Base-by-base conservation (phyloP, 1,140 invertebrate genomes). In the Drosophila kepulauana region DNA sequence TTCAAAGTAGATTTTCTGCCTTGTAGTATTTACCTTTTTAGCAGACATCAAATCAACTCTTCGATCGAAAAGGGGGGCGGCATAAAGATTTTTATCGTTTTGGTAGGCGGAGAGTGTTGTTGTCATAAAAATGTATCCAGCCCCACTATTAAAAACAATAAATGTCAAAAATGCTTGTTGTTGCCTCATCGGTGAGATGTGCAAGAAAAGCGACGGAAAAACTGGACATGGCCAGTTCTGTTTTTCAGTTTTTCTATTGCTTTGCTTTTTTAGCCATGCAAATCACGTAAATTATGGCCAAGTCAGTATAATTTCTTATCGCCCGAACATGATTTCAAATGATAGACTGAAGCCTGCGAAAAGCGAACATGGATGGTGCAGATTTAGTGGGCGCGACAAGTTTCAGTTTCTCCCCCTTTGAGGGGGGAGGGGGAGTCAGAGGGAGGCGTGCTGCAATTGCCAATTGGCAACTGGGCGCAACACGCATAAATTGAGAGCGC, bases 241-340 rank as follows among this genome's bases (percentile, higher is more conserved):
- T 52, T 69, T 52, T 75, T 49, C 6, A 33, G 33, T 10, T 38
- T 38, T 38, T 38, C 35, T 10, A 10, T 10, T 54, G 43, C 64
- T 49, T 71, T 57, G 59, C 46, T 77, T 49, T 72, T 74, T 78
- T 78, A 65, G 81, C 38, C 69, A 88, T 79, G 71, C 85, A 88
- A 88, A 88, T 88, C 85, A 88, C 85, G 85, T 88, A 88, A 88
- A 89, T 88, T 89, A 88, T 88, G 85, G 85, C 82, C 82, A 58
- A 48, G 70, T 66, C 67, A 81, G 78, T 88, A 90, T 88, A 88
- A 88, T 88, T 89, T 81, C 85, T 90, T 88, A 88, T 88, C 85
- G 85, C 75, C 48, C 49, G 49, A 78, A 89, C 85, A 88, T 88
- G 85, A 88, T 88, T 88, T 89, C 85, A 71, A 88, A 88, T 88